These are phyloP conservation scores for Pollenia griseotomentosa DNA, from an alignment of 2,888 invertebrate species.

Conservation along the genomic window DNA sequence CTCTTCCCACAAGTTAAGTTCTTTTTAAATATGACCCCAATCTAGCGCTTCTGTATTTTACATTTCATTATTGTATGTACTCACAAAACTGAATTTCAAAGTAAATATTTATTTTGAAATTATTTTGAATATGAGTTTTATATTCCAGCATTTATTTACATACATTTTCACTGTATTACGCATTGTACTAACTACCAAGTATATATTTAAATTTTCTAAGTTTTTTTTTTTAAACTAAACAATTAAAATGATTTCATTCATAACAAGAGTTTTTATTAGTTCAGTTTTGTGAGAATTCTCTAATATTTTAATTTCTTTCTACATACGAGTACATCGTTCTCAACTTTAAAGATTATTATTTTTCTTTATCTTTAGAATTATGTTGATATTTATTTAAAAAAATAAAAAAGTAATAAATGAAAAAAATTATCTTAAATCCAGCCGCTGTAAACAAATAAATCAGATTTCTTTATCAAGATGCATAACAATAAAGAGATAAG, in stretches of 20 bases:
- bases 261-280: conserved; percentile 42
- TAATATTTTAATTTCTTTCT: conserved; percentile 12
- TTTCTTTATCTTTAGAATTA: conserved; percentile 42
- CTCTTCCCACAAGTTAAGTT: conserved; percentile 32
- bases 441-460: conserved; percentile 62
- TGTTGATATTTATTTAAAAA: conserved; percentile 41
- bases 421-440: conserved; percentile 53
- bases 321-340: background rate
- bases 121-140: background rate
- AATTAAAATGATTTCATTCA: conserved; percentile 74
- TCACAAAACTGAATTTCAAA: background rate
- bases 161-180: conserved; percentile 81
- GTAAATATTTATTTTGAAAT: conserved; percentile 42
- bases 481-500: conserved; percentile 30
- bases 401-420: conserved; percentile 12
- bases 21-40: conserved; percentile 60
- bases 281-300: conserved; percentile 51
- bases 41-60: conserved; percentile 68
- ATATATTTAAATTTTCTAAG: conserved; percentile 8
- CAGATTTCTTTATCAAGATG: conserved; percentile 51
- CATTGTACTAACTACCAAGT: conserved; percentile 72
- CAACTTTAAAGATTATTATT: conserved; percentile 47
- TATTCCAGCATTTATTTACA: conserved; percentile 61
- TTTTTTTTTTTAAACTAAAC: background rate
- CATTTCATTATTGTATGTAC: background rate